phyloP scores from a whole-genome alignment of 2,888 invertebrate genomes.

The Ceratothoa steindachneri region DNA sequence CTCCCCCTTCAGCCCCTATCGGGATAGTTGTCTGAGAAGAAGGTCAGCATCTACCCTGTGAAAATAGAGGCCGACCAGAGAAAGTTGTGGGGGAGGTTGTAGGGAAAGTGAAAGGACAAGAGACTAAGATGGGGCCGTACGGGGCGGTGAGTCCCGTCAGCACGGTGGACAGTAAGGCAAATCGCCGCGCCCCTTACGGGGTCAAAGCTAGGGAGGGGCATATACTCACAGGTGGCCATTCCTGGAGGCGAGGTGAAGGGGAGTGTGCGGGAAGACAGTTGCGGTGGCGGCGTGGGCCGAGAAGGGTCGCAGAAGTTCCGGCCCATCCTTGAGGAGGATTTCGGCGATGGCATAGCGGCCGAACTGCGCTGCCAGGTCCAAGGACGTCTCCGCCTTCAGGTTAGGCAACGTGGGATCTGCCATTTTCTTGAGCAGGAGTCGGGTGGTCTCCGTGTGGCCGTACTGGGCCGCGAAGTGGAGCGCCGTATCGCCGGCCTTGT shows the following conservation, averaged over 20 bases:
- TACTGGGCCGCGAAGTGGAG: conserved; percentile 89
- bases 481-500: conserved; percentile 80
- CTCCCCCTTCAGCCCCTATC: no score
- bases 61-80: no score
- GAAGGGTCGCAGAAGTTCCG: conserved; percentile 67
- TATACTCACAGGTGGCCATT: conserved; percentile 84
- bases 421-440: conserved; percentile 72
- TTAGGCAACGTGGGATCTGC: conserved; percentile 86
- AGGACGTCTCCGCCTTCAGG: conserved; percentile 79
- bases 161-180: no score
- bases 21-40: no score
- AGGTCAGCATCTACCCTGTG: no score
- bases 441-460: conserved; percentile 80
- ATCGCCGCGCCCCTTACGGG: no score
- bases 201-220: no score
- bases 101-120: no score
- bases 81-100: no score
- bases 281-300: conserved; percentile 48
- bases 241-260: conserved; percentile 86
- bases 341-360: conserved; percentile 72
- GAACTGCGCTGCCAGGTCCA: conserved; percentile 86
- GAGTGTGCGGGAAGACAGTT: conserved; percentile 67
- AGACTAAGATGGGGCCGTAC: no score
- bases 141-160: no score
- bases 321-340: conserved; percentile 74